Percentiles rank a stretch among this genome's conserved stretches.
phyloP scores from a whole-genome alignment of 2,113 vertebrate genomes.

The Dromaius novaehollandiae region DNA sequence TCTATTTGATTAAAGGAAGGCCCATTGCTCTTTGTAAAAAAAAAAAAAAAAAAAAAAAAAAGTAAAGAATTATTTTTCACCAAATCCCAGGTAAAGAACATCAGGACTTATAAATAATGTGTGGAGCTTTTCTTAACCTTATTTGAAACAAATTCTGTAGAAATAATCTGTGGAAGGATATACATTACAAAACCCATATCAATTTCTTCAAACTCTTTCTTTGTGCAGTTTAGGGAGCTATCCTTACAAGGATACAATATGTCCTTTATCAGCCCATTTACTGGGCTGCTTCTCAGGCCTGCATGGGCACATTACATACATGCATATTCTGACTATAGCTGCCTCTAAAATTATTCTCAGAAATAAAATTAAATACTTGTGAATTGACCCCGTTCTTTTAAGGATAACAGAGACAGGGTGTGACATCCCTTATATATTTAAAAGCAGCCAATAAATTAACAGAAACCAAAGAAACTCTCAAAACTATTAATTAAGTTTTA shows the following conservation, averaged over 20 bases:
- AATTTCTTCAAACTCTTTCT: background rate
- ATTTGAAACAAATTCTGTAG: background rate
- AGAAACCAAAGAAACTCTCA: slow-evolving; percentile 45
- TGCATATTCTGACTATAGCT: background rate
- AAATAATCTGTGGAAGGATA: background rate
- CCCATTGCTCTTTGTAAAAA: background rate
- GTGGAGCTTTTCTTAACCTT: background rate
- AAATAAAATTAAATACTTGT: background rate
- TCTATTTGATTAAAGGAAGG: background rate
- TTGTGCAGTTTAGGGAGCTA: background rate
- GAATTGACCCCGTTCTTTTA: background rate
- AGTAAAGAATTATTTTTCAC: background rate
- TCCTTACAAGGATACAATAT: background rate
- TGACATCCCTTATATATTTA: background rate
- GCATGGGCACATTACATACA: background rate
- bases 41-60: background rate
- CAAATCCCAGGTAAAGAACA: background rate
- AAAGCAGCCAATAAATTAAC: slow-evolving; percentile 36
- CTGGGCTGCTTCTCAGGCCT: background rate
- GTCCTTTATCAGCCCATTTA: background rate
- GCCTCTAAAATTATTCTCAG: background rate
- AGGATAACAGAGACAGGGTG: background rate
- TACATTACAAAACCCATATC: background rate
- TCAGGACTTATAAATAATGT: background rate
- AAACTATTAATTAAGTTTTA: slow-evolving; percentile 43